Evolutionary conservation across 2,797 vertebrate species (phyloP), one percentile per base, ranked within the genome.

Genomic region (Sphenodon punctatus): DNA sequence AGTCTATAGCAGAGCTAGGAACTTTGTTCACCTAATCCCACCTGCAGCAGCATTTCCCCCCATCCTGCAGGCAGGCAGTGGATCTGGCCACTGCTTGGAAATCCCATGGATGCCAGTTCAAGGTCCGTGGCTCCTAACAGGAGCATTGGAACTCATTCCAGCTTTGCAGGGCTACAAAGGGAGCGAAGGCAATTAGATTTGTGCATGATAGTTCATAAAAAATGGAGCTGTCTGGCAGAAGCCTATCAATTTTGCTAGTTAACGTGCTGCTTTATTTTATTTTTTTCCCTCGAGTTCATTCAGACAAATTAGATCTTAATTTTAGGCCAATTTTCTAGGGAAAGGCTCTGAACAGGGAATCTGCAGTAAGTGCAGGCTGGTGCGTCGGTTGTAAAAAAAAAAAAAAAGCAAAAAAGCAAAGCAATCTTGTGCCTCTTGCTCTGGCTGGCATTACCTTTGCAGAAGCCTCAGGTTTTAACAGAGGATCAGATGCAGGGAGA

Each of bases 131-230:
- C 34, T 36, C 9, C 17, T 3, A 16, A 34, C 11, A 25, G 14
- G 25, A 27, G 49, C 25, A n/a, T 25, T 13, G 14, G 17, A 16
- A 17, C 27, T 32, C 20, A 10, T 32, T 19, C 16, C 53, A 55
- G 53, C 56, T 53, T 56, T 56, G 19, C 30, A 30, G 30, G 20
- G 30, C 34, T 5, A 19, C 30, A 56, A 34, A 13, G 49, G 23
- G 48, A 9, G 14, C 9, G 25, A 49, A 16, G 27, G 10, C 25
- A 30, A 51, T 2, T 15, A 53, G 51, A 30, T 11, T 5, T 8
- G 1, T 9, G 16, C 1, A 5, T 51, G 11, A 20, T 30, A 4
- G 22, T 30, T 20, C 17, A 30, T 6, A 7, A 30, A 10, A 5
- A 20, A 56, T 22, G 30, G 53, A 56, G 19, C 30, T 34, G 53